These are phyloP conservation scores for Teleogryllus occipitalis DNA, from an alignment of 1,140 invertebrate species.

Conservation along the genomic window DNA sequence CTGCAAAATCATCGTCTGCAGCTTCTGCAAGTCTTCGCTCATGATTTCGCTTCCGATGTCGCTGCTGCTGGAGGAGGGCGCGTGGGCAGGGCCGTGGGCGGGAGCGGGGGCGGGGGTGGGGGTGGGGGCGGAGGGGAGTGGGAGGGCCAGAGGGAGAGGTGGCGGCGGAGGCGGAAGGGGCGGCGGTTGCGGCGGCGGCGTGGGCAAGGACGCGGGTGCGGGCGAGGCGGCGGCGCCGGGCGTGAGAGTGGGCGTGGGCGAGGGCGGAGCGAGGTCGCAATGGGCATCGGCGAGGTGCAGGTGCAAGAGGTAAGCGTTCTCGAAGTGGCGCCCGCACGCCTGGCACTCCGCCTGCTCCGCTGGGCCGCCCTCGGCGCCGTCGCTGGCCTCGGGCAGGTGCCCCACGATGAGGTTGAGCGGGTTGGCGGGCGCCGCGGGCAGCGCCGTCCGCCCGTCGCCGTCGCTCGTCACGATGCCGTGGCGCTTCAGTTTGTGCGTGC, in stretches of 20 bases:
- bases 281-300: too few relatives aligned
- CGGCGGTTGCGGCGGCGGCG: too few relatives aligned
- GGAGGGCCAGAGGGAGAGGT: too few relatives aligned
- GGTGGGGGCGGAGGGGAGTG: too few relatives aligned
- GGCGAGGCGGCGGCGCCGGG: too few relatives aligned
- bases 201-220: too few relatives aligned
- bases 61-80: too few relatives aligned
- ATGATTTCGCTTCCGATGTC: conserved; percentile 31
- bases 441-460: conserved; percentile 39
- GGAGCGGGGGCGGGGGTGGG: too few relatives aligned
- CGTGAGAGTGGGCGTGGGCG: too few relatives aligned
- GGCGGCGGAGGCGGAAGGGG: too few relatives aligned
- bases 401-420: conserved; percentile 54
- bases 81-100: too few relatives aligned
- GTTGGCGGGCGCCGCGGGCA: conserved; percentile 44
- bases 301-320: conserved; percentile 43
- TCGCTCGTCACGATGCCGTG: conserved; percentile 58
- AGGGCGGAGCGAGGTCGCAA: too few relatives aligned
- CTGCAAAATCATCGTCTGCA: conserved; percentile 87
- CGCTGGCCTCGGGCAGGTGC: conserved; percentile 32
- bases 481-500: conserved; percentile 82
- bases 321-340: conserved; percentile 46
- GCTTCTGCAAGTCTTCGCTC: conserved; percentile 72
- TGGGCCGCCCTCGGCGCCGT: conserved; percentile 31
- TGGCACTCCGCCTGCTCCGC: conserved; percentile 47